Evolutionary conservation across 2,797 vertebrate species (phyloP).

Genomic region (Hozukius guyotensis): DNA sequence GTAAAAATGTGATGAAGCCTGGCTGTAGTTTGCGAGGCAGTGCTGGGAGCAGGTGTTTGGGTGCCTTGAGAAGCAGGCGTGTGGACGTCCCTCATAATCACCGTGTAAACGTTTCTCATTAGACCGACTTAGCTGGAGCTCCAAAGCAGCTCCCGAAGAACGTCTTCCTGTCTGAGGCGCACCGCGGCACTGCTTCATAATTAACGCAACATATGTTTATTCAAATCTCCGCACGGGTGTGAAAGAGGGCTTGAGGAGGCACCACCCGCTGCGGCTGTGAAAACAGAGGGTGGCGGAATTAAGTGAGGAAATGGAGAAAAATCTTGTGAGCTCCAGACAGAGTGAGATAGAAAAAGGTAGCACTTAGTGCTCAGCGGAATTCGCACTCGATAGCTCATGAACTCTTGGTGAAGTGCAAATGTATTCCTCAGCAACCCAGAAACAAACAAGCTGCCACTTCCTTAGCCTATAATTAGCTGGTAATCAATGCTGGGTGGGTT

Average conservation of each 20-base stretch:
- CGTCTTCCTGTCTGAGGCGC: constrained; percentile 62
- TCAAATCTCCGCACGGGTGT: constrained; percentile 78
- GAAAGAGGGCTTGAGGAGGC: constrained; percentile 79
- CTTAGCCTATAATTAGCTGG: constrained; percentile 85
- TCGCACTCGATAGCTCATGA: constrained; percentile 80
- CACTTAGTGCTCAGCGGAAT: constrained; percentile 82
- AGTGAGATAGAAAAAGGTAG: constrained; percentile 65
- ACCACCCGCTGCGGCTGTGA: constrained; percentile 81
- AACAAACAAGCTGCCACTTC: constrained; percentile 87
- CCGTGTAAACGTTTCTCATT: constrained; percentile 72
- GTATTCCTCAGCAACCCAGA: constrained; percentile 85
- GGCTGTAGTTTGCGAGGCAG: constrained; percentile 8
- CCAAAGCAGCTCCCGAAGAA: constrained; percentile 48
- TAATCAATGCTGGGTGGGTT: constrained; percentile 82
- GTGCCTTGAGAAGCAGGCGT: constrained; percentile 24
- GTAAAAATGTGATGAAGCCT: constrained; percentile 28
- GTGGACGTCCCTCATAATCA: constrained; percentile 49
- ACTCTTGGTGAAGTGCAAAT: constrained; percentile 83
- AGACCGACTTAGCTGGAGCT: constrained; percentile 59
- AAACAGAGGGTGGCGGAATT: constrained; percentile 76
- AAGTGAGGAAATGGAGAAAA: constrained; percentile 68
- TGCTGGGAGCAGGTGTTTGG: constrained; percentile 56
- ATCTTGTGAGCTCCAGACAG: constrained; percentile 46
- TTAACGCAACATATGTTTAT: constrained; percentile 88
- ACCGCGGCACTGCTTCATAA: constrained; percentile 63